Conservation (phyloP, 2,888 invertebrate species). For the Orchestes rusci region DNA sequence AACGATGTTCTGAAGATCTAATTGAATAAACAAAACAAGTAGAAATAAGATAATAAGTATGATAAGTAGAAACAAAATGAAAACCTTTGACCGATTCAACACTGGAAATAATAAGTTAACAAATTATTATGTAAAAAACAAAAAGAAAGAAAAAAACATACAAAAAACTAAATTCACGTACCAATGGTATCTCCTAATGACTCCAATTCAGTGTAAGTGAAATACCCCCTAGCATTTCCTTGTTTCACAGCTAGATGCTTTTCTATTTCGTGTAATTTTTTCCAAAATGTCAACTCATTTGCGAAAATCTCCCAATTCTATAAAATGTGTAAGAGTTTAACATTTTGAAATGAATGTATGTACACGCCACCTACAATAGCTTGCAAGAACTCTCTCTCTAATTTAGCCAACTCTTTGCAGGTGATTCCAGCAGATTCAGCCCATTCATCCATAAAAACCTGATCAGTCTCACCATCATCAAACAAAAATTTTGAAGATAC, state of each 20-base stretch:
- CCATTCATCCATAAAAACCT: constrained; percentile 89
- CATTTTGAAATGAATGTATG: constrained; percentile 1
- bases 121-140: background rate
- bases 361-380: constrained; percentile 66
- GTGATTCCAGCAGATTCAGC: constrained; percentile 75
- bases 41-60: background rate
- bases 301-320: constrained; percentile 87
- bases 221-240: constrained; percentile 67
- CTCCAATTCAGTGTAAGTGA: constrained; percentile 72
- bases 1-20: constrained; percentile 46
- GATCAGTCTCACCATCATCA: constrained; percentile 88
- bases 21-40: constrained; percentile 25
- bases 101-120: background rate
- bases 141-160: background rate
- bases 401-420: constrained; percentile 64
- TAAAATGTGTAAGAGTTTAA: constrained; percentile 36
- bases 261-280: constrained; percentile 63
- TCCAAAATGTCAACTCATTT: constrained; percentile 66
- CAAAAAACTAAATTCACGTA: too few species aligned
- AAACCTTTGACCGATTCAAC: background rate
- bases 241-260: constrained; percentile 65
- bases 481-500: constrained; percentile 94
- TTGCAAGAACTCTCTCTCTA: constrained; percentile 81
- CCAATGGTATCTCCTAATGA: constrained; percentile 47
- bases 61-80: background rate